Base-by-base conservation (phyloP, 2,797 vertebrate species). In the Lacerta agilis region DNA sequence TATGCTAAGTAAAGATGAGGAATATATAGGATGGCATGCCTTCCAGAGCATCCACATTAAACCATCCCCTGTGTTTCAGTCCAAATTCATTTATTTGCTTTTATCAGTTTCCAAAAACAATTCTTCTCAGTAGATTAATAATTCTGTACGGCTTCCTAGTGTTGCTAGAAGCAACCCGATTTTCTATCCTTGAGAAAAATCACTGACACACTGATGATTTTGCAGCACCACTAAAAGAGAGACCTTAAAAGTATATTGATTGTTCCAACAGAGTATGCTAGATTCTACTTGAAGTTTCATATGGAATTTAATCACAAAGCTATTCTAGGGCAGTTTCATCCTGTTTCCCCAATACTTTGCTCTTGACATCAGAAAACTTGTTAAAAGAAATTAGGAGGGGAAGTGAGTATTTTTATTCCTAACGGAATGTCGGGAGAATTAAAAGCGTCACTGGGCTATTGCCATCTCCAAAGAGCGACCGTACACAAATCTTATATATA, bases 321-420 rank as follows among this genome's bases (percentile, higher is more conserved):
- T 86, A 82, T 61, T 79, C 20, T 20, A 87, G 23, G n/a, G 75
- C 13, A 90, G 82, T 85, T 90, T 87, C 36, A 36, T 90, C 6
- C 20, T 23, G 20, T 23, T 64, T 23, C 61, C 23, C 58, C 29
- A 89, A 67, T 72, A 8, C 55, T 91, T 76, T 17, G 0, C 29
- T 90, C 0, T 0, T 45, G 89, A 43, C 2, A 82, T 43, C 0
- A 7, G 38, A 75, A 78, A 80, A 67, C 61, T 79, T 23, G 27
- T 41, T 80, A 49, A 38, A 83, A 86, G n/a, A 43, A 8, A 1
- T 7, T 0, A 4, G 1, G 18, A 1, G 0, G 17, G 10, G 36
- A 55, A 85, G 86, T 3, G 2, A 2, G 0, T 29, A 64, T 86
- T 89, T 27, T 66, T 1, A 58, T 87, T 25, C 41, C 36, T 41